These are phyloP conservation scores for Hystrix cristata DNA, from an alignment of 2,113 vertebrate species.

Conservation along the genomic window DNA sequence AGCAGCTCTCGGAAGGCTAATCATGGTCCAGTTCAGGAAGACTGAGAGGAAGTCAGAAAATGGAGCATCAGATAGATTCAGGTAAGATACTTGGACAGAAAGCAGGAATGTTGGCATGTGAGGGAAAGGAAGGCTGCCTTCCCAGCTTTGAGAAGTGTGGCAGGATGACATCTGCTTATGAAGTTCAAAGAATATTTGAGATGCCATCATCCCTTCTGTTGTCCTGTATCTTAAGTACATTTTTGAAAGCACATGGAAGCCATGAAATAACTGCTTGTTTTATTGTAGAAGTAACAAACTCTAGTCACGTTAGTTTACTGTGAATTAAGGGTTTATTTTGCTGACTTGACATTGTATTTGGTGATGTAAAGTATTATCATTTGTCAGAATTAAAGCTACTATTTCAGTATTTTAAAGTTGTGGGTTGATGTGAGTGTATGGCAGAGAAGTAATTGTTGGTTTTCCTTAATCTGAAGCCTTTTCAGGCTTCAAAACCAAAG, in stretches of 20 bases:
- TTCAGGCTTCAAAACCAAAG: conserved; percentile 16
- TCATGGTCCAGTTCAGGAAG: neutral
- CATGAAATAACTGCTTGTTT: neutral
- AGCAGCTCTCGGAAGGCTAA: neutral
- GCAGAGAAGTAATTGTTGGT: neutral
- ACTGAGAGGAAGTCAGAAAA: neutral
- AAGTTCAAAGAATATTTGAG: neutral
- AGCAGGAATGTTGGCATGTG: no score
- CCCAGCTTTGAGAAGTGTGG: neutral
- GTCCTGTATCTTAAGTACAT: neutral
- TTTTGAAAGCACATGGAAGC: neutral
- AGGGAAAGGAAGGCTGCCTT: neutral
- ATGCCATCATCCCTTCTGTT: neutral
- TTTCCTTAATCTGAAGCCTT: conserved; percentile 34
- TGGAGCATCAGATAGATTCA: neutral
- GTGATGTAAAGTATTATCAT: neutral
- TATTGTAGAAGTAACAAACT: neutral
- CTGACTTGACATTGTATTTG: neutral
- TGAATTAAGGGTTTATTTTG: neutral
- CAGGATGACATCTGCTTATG: neutral
- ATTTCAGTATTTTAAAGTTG: conserved; percentile 1
- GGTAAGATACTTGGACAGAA: neutral
- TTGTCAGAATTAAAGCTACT: conserved; percentile 19
- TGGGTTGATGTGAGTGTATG: conserved; percentile 14
- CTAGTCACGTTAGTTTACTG: neutral